A percentile compares a stretch with the other conserved stretches of the same genome.
Conservation (phyloP, 2,888 invertebrate species). For the Leptothorax acervorum region DNA sequence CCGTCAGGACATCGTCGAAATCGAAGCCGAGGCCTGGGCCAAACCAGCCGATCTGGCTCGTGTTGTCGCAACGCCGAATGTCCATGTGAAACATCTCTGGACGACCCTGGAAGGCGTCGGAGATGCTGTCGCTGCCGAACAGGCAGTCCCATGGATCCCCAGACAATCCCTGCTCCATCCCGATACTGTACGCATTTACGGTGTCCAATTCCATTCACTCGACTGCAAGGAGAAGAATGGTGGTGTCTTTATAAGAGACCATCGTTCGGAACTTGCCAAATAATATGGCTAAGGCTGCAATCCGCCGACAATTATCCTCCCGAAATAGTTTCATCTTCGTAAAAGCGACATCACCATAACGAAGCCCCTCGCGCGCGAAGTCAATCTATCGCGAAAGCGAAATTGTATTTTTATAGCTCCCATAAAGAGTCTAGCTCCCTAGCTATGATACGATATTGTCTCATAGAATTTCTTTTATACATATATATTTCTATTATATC, state of each 20-base stretch:
- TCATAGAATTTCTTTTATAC: no score
- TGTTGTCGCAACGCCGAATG: conserved; percentile 93
- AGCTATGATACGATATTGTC: neutral
- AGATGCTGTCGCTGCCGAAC: conserved; percentile 87
- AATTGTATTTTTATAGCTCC: conserved; percentile 2
- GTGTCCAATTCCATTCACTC: conserved; percentile 85
- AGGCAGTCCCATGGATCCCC: conserved; percentile 86
- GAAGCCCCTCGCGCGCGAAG: neutral
- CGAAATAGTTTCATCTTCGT: conserved; percentile 18
- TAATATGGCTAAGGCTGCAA: neutral
- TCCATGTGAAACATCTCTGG: conserved; percentile 97
- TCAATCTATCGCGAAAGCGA: neutral
- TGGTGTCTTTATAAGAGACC: neutral
- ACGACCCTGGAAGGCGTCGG: conserved; percentile 85
- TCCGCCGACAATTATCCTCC: neutral
- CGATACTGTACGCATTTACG: conserved; percentile 83
- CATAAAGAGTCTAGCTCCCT: neutral
- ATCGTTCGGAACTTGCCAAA: neutral
- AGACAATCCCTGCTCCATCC: conserved; percentile 84
- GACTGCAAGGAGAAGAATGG: conserved; percentile 75
- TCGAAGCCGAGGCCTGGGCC: conserved; percentile 86
- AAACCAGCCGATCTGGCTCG: conserved; percentile 91
- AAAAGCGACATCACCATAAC: neutral
- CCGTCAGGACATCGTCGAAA: conserved; percentile 87
- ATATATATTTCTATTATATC: neutral